Evolutionary conservation across 2,797 vertebrate genomes (phyloP).

Genomic region (Bradypodion pumilum): DNA sequence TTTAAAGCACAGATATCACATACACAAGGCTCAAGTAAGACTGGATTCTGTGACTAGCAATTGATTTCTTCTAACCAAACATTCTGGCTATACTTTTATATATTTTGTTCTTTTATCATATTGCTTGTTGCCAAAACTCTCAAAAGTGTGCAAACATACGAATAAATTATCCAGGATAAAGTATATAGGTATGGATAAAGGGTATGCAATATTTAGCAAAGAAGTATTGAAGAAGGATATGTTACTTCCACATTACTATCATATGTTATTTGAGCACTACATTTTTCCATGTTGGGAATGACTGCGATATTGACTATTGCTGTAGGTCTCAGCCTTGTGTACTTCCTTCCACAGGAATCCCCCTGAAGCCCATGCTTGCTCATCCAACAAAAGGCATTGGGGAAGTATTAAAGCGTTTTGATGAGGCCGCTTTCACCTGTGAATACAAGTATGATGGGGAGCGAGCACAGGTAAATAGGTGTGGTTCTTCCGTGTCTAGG

Average conservation of each 20-base stretch:
- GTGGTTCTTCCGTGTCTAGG: background rate
- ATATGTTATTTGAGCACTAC: background rate
- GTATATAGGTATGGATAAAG: background rate
- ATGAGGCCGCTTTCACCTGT: slow-evolving; percentile 89
- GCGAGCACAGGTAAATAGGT: slow-evolving; percentile 84
- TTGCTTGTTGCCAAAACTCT: background rate
- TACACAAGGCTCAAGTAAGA: background rate
- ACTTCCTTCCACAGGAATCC: slow-evolving; percentile 76
- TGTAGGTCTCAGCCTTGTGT: background rate
- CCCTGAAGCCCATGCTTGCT: slow-evolving; percentile 91
- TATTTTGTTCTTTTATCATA: background rate
- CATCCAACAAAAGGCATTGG: slow-evolving; percentile 88
- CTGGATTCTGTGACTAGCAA: background rate
- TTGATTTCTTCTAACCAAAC: background rate
- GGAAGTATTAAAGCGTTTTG: slow-evolving; percentile 90
- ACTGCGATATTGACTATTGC: background rate
- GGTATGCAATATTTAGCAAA: background rate
- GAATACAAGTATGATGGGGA: slow-evolving; percentile 95
- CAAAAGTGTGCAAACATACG: background rate
- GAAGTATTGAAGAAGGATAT: background rate
- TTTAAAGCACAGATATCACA: background rate
- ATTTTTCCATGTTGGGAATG: background rate
- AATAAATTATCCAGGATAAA: background rate
- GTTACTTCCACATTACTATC: background rate
- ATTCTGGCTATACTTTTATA: background rate